These are phyloP conservation scores for Takifugu rubripes DNA, from an alignment of 2,797 vertebrate genomes.

Conservation along the genomic window DNA sequence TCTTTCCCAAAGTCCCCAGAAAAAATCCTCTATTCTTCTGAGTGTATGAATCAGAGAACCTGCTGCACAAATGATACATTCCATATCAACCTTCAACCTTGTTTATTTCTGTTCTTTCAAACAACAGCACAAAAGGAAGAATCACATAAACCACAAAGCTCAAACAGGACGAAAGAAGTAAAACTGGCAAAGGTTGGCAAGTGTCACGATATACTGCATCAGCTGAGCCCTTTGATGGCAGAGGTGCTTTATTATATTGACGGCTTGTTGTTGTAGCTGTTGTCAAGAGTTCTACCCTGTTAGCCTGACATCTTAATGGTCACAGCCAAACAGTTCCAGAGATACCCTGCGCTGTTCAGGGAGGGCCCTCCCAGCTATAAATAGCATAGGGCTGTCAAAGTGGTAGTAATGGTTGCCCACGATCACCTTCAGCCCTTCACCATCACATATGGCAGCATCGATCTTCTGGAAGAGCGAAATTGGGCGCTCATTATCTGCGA, in stretches of 20 bases:
- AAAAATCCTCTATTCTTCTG: too few relatives aligned
- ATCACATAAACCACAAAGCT: constrained; percentile 15
- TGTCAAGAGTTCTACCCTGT: constrained; percentile 9
- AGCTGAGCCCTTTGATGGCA: neutral
- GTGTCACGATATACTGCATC: neutral
- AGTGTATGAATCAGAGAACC: too few relatives aligned
- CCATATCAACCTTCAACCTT: too few relatives aligned
- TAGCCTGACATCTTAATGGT: constrained; percentile 47
- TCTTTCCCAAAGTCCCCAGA: too few relatives aligned
- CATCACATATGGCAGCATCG: constrained; percentile 58
- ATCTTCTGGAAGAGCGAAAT: constrained; percentile 35
- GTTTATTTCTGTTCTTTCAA: neutral
- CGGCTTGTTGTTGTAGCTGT: neutral
- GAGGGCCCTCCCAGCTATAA: constrained; percentile 4
- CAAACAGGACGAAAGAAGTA: constrained; percentile 3
- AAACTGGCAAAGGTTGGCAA: neutral
- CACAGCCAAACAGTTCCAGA: constrained; percentile 63
- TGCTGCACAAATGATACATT: too few relatives aligned
- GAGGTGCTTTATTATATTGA: neutral
- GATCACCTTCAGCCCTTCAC: constrained; percentile 46
- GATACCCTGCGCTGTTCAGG: constrained; percentile 48
- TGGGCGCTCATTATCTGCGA: neutral
- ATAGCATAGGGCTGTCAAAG: constrained; percentile 6
- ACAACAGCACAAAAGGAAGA: constrained; percentile 20
- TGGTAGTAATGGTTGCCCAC: constrained; percentile 61